Conservation (phyloP, 2,888 invertebrate genomes). For the Suillia variegata region DNA sequence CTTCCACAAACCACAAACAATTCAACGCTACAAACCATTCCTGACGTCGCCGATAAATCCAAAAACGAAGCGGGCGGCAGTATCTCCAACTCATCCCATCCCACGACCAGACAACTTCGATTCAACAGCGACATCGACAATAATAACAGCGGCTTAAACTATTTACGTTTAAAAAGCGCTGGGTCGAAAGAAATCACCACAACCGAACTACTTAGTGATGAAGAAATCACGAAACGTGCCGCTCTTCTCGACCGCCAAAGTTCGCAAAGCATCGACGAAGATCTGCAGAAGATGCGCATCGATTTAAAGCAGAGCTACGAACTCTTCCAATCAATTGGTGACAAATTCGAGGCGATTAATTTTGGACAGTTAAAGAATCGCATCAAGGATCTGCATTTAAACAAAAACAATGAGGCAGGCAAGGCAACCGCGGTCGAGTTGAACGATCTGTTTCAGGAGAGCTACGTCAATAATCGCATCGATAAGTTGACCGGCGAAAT, state of each 20-base stretch:
- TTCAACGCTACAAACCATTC: not conserved
- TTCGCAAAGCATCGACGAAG: constrained; percentile 38
- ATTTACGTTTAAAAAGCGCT: too few species aligned
- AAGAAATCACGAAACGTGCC: constrained; percentile 9
- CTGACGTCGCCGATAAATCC: not conserved
- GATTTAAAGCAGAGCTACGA: constrained; percentile 50
- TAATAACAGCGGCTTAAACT: too few species aligned
- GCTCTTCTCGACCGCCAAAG: constrained; percentile 33
- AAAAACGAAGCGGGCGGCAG: too few species aligned
- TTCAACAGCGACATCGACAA: too few species aligned
- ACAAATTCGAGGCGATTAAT: constrained; percentile 51
- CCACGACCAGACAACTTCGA: too few species aligned
- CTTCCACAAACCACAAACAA: not conserved
- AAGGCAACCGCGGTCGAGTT: constrained; percentile 35
- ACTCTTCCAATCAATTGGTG: constrained; percentile 48
- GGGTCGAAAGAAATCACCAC: too few species aligned
- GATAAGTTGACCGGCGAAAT: constrained; percentile 45
- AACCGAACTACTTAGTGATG: not conserved
- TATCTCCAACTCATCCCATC: too few species aligned
- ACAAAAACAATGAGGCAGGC: constrained; percentile 30
- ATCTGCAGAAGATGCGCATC: constrained; percentile 47
- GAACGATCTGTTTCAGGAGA: constrained; percentile 42
- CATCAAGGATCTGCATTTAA: constrained; percentile 50
- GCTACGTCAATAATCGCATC: constrained; percentile 41
- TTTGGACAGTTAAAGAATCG: constrained; percentile 46